Evolutionary conservation across 2,797 vertebrate genomes (phyloP).

Genomic region (Lacerta agilis): DNA sequence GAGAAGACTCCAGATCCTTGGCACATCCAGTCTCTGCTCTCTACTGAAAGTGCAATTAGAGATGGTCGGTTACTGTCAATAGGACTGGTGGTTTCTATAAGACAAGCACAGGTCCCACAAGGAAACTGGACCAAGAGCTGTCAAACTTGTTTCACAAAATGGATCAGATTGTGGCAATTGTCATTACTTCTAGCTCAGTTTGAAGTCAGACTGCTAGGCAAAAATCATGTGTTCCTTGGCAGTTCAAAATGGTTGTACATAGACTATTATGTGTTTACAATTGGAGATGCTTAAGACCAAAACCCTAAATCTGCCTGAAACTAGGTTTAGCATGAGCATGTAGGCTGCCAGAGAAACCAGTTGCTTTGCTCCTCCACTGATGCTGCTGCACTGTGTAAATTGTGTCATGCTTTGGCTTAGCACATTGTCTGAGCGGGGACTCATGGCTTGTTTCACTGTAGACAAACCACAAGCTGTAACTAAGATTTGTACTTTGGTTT

Average conservation of each 20-base stretch:
- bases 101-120: neutral
- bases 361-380: no score
- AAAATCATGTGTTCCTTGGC: neutral
- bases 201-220: neutral
- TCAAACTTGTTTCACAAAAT: constrained; percentile 36
- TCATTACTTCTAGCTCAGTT: neutral
- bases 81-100: constrained; percentile 29
- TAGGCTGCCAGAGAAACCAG: no score
- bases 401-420: no score
- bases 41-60: constrained; percentile 25
- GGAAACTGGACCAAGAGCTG: constrained; percentile 29
- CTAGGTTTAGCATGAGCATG: neutral
- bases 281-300: neutral
- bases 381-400: no score
- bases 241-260: neutral
- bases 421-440: no score
- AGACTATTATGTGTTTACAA: neutral
- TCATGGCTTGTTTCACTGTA: no score
- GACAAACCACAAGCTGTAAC: no score
- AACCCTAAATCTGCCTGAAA: neutral
- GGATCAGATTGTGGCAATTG: constrained; percentile 24
- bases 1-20: neutral
- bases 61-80: constrained; percentile 6
- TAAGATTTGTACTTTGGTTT: neutral
- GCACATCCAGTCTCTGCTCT: neutral